A percentile compares a stretch with the other conserved stretches of the same genome.
Evolutionary conservation across 2,888 invertebrate genomes (phyloP).

Genomic region (Dendrolimus pini): DNA sequence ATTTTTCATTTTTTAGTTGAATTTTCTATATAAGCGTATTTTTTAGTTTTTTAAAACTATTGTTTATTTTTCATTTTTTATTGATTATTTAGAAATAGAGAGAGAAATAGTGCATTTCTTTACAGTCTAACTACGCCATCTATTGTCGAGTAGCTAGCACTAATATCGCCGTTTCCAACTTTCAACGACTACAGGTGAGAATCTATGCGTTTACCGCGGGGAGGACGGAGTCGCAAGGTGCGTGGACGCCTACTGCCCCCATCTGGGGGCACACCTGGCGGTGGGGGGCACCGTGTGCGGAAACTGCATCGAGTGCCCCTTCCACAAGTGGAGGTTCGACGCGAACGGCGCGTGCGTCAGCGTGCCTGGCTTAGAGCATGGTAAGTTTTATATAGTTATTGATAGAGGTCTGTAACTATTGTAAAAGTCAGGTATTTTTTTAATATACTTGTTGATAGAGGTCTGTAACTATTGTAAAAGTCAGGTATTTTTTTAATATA

Average conservation of each 20-base stretch:
- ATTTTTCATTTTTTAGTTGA: too few relatives aligned
- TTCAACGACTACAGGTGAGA: slow-evolving; percentile 71
- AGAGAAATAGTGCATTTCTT: too few relatives aligned
- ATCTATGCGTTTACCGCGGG: slow-evolving; percentile 83
- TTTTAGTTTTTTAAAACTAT: too few relatives aligned
- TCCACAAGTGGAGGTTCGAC: slow-evolving; percentile 91
- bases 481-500: neutral
- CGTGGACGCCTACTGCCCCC: slow-evolving; percentile 93
- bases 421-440: neutral
- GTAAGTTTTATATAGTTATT: slow-evolving; percentile 23
- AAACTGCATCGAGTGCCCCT: slow-evolving; percentile 91
- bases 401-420: too few relatives aligned
- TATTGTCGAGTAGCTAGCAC: slow-evolving; percentile 1
- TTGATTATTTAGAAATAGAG: too few relatives aligned
- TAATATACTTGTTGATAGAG: too few relatives aligned
- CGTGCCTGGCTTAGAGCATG: slow-evolving; percentile 78
- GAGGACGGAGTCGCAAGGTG: slow-evolving; percentile 79
- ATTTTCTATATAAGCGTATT: too few relatives aligned
- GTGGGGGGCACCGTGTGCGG: slow-evolving; percentile 86
- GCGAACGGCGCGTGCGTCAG: slow-evolving; percentile 84
- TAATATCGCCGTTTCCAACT: neutral
- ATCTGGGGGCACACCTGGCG: slow-evolving; percentile 91
- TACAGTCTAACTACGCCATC: neutral
- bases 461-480: too few relatives aligned
- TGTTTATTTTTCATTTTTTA: too few relatives aligned